These are phyloP conservation scores for Prolemur simus DNA, from an alignment of 2,113 vertebrate genomes.

Conservation along the genomic window DNA sequence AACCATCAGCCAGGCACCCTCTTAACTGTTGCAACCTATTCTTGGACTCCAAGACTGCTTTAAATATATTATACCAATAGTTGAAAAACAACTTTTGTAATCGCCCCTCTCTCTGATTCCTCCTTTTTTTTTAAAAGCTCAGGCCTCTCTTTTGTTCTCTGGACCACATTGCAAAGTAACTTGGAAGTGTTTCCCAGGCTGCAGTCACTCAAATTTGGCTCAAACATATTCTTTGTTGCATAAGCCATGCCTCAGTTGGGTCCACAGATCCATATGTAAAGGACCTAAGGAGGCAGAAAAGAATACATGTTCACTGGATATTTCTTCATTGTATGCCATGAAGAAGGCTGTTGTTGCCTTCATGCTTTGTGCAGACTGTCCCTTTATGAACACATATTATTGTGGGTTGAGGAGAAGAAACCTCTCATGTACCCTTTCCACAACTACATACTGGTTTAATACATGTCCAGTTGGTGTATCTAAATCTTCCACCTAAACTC, in stretches of 20 bases:
- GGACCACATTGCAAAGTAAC: not conserved
- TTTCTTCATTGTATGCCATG: not conserved
- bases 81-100: not conserved
- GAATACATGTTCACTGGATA: fast-evolving
- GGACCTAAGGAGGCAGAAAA: not conserved
- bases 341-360: not conserved
- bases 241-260: not conserved
- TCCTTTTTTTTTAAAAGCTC: not conserved
- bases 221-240: not conserved
- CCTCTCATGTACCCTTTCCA: not conserved
- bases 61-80: not conserved
- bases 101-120: not conserved
- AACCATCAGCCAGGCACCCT: not conserved
- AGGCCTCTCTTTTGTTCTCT: not conserved
- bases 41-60: not conserved
- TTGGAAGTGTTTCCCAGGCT: not conserved
- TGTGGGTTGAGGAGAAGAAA: not conserved
- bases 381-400: not conserved
- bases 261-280: not conserved
- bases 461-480: not conserved
- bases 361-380: not conserved
- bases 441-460: not conserved
- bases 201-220: not conserved
- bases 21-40: not conserved
- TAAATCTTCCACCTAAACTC: not conserved